A percentile compares a stretch with the other conserved stretches of the same genome.
Conservation (phyloP, 1,140 invertebrate genomes). For the Drosophila athabasca region DNA sequence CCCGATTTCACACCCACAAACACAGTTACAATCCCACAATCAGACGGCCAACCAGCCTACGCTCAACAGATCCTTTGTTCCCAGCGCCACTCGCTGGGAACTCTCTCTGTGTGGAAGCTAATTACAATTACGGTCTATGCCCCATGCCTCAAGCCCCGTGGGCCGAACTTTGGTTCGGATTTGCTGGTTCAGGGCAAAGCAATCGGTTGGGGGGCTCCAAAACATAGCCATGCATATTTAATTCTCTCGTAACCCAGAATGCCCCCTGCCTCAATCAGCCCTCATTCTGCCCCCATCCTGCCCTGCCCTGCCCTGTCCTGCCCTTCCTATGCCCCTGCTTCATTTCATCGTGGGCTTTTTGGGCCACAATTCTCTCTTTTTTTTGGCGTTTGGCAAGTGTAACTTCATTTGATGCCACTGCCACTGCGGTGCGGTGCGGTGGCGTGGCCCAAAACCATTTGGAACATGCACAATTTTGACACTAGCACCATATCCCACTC, state of each 20-base stretch:
- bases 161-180: neutral
- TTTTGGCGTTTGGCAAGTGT: slow-evolving; percentile 73
- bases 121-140: slow-evolving; percentile 66
- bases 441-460: slow-evolving; percentile 63
- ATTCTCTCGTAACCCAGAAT: slow-evolving; percentile 42
- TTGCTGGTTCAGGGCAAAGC: slow-evolving; percentile 17
- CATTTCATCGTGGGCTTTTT: slow-evolving; percentile 9
- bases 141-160: neutral
- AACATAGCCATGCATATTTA: slow-evolving; percentile 78
- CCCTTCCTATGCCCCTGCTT: neutral
- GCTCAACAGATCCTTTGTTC: slow-evolving; percentile 52
- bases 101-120: slow-evolving; percentile 41
- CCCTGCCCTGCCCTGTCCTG: neutral
- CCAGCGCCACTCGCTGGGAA: slow-evolving; percentile 22
- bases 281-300: slow-evolving; percentile 4
- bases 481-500: slow-evolving; percentile 24
- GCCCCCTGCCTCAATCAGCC: slow-evolving; percentile 24
- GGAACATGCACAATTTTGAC: slow-evolving; percentile 78
- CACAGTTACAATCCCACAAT: slow-evolving; percentile 5
- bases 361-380: neutral
- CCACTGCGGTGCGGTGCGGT: neutral
- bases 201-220: slow-evolving; percentile 36
- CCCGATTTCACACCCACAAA: slow-evolving; percentile 48
- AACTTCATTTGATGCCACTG: slow-evolving; percentile 66
- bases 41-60: slow-evolving; percentile 12